Percentiles rank a stretch among this genome's conserved stretches.
These are phyloP conservation scores for Archegozetes longisetosus DNA, from an alignment of 1,140 invertebrate species.

Conservation along the genomic window DNA sequence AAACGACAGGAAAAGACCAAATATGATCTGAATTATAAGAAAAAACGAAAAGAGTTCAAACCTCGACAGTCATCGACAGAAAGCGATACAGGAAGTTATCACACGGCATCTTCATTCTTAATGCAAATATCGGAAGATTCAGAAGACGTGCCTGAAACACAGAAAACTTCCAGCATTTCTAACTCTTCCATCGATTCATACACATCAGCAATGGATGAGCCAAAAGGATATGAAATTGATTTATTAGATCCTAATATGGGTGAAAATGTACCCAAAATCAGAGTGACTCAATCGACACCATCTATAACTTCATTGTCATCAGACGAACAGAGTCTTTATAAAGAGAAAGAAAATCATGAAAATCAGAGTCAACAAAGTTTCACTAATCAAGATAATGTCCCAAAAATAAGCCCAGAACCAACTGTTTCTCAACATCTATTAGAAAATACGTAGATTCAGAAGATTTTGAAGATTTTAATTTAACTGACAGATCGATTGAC, in stretches of 20 bases:
- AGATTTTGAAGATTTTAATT: too few relatives aligned
- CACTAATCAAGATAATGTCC: too few relatives aligned
- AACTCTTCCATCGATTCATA: constrained; percentile 11
- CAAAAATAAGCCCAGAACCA: too few relatives aligned
- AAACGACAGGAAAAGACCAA: background rate
- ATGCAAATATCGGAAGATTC: background rate
- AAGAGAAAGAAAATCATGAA: constrained; percentile 1
- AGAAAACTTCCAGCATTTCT: background rate
- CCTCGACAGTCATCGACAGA: constrained; percentile 6
- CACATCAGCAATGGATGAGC: constrained; percentile 6
- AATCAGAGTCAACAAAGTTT: too few relatives aligned
- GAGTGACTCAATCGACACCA: constrained; percentile 6
- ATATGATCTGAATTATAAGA: background rate
- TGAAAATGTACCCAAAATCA: constrained; percentile 3
- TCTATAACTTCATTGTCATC: constrained; percentile 10
- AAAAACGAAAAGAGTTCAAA: constrained; percentile 4
- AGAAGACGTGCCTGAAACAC: background rate
- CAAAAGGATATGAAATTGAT: background rate
- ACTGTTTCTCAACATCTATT: too few relatives aligned
- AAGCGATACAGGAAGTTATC: constrained; percentile 11
- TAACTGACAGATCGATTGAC: too few relatives aligned
- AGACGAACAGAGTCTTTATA: constrained; percentile 6
- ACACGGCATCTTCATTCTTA: background rate
- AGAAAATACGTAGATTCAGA: too few relatives aligned
- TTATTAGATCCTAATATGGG: background rate